Conservation (phyloP, 1,140 invertebrate species). For the Drosophila quadrilineata region DNA sequence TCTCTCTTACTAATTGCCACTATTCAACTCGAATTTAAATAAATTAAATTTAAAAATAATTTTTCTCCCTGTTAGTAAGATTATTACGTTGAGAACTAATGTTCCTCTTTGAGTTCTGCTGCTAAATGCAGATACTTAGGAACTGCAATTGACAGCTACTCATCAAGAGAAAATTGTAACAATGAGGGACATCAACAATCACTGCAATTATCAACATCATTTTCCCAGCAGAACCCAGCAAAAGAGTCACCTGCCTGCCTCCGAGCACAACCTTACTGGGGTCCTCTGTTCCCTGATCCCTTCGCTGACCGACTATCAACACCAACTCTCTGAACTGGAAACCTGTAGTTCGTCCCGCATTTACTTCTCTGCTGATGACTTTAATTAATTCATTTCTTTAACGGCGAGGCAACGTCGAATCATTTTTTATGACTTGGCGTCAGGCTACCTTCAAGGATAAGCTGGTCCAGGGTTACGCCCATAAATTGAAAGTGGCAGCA, state of each 20-base stretch:
- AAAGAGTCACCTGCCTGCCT: slow-evolving; percentile 35
- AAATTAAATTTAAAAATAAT: no score
- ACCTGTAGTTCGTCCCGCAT: slow-evolving; percentile 23
- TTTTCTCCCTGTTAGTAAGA: neutral
- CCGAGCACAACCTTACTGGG: no score
- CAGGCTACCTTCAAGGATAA: slow-evolving; percentile 55
- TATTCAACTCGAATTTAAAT: no score
- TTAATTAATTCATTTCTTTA: slow-evolving; percentile 73
- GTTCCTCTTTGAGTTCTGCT: neutral
- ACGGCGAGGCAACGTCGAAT: slow-evolving; percentile 31
- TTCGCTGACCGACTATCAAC: neutral
- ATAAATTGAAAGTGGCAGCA: slow-evolving; percentile 55
- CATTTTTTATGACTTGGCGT: slow-evolving; percentile 42
- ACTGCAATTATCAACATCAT: slow-evolving; percentile 57
- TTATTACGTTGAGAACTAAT: no score
- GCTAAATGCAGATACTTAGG: slow-evolving; percentile 49
- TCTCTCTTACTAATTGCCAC: no score
- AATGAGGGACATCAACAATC: slow-evolving; percentile 58
- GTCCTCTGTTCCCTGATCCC: no score
- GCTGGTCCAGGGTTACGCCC: slow-evolving; percentile 42
- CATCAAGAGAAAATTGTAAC: slow-evolving; percentile 44
- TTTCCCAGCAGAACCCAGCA: slow-evolving; percentile 27
- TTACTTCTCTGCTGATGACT: no score
- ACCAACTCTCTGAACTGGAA: no score
- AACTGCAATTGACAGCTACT: slow-evolving; percentile 46